Conservation (phyloP, 2,113 vertebrate genomes). For the Poeciliopsis retropinna region DNA sequence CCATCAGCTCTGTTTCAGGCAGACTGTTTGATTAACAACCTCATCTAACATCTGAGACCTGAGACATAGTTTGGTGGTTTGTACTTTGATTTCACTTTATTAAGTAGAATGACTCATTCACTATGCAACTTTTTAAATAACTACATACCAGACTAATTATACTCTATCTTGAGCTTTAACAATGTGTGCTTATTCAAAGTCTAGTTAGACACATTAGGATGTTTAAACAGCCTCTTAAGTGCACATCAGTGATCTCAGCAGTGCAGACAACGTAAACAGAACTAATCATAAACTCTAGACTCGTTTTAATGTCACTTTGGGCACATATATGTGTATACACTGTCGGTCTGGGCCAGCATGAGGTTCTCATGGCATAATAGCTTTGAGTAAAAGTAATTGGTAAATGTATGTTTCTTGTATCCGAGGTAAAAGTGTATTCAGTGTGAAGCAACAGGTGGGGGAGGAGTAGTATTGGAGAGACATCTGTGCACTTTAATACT, state of each 20-base stretch:
- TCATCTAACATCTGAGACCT: not conserved
- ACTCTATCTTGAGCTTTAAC: not conserved
- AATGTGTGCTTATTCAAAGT: not conserved
- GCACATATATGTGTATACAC: too few relatives aligned
- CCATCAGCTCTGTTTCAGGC: conserved; percentile 25
- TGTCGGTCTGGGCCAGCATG: too few relatives aligned
- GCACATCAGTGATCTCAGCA: not conserved
- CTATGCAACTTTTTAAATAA: not conserved
- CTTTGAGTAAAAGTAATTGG: too few relatives aligned
- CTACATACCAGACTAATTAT: not conserved
- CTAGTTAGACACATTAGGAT: not conserved
- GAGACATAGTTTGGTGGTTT: not conserved
- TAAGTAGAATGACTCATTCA: not conserved
- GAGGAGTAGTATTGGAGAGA: too few relatives aligned
- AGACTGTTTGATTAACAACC: conserved; percentile 25
- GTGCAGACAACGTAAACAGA: not conserved
- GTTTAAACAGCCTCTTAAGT: not conserved
- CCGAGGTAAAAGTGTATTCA: too few relatives aligned
- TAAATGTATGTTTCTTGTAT: too few relatives aligned
- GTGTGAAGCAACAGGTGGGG: not conserved
- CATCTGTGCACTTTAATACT: too few relatives aligned
- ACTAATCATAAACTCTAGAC: too few relatives aligned
- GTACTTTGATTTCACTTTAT: not conserved
- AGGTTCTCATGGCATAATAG: too few relatives aligned
- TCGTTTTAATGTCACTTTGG: too few relatives aligned